These are phyloP conservation scores for Leptodactylus fuscus DNA, from an alignment of 2,113 vertebrate genomes.

Conservation along the genomic window DNA sequence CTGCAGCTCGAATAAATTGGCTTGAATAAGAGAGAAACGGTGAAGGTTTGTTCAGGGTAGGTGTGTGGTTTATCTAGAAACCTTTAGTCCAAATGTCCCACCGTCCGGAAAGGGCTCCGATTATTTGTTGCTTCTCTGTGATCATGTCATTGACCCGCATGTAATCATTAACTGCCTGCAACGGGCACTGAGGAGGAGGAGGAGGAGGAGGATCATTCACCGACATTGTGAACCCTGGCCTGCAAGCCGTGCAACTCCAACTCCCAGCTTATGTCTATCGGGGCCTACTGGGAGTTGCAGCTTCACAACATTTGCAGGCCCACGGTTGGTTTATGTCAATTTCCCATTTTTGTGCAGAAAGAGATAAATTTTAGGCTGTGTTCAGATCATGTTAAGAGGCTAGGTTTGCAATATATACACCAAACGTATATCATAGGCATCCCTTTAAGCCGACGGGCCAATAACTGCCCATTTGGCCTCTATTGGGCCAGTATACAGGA, in stretches of 20 bases:
- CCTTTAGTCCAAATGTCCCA: not conserved
- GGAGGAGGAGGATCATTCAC: not conserved
- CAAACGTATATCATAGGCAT: no score
- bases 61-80: not conserved
- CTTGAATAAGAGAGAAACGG: not conserved
- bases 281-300: no score
- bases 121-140: not conserved
- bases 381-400: no score
- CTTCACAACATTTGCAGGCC: not conserved
- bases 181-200: no score
- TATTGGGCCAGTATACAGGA: no score
- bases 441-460: no score
- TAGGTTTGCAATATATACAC: no score
- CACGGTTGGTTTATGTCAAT: not conserved
- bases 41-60: not conserved
- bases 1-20: conserved; percentile 59
- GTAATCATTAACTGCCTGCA: not conserved
- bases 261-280: not conserved
- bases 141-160: not conserved
- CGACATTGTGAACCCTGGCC: not conserved
- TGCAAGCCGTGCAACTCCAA: not conserved
- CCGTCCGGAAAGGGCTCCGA: not conserved
- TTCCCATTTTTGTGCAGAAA: not conserved
- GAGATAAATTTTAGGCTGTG: not conserved
- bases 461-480: no score